Conservation (phyloP, 2,797 vertebrate species). For the Rachycentron canadum region DNA sequence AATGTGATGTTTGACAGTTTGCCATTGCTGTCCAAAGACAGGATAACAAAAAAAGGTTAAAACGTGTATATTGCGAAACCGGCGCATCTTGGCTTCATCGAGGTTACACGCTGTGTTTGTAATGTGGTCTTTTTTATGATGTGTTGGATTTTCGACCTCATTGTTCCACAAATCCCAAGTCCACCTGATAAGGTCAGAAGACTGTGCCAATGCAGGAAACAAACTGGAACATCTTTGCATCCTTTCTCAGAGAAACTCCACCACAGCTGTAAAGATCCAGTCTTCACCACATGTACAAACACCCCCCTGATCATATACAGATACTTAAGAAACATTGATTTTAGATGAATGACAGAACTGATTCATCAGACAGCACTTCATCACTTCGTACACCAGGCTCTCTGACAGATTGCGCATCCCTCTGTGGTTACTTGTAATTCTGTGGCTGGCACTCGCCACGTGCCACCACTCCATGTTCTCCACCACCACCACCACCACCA, state of each 20-base stretch:
- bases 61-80: too few relatives aligned
- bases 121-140: not conserved
- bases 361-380: constrained; percentile 8
- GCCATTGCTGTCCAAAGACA: not conserved
- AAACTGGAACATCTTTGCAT: not conserved
- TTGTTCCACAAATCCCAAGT: not conserved
- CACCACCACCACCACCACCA: constrained; percentile 29
- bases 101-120: not conserved
- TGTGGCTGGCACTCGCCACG: constrained; percentile 58
- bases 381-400: constrained; percentile 11
- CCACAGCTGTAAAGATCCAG: not conserved
- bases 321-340: not conserved
- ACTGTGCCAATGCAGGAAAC: not conserved
- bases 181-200: not conserved
- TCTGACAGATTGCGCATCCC: constrained; percentile 42
- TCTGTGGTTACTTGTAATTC: constrained; percentile 52
- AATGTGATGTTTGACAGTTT: not conserved
- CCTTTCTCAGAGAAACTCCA: not conserved
- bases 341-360: not conserved
- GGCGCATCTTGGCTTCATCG: not conserved
- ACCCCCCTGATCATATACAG: not conserved
- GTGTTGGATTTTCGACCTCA: not conserved
- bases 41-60: not conserved
- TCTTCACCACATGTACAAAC: not conserved
- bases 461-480: constrained; percentile 49